Evolutionary conservation across 2,797 vertebrate genomes (phyloP).

Genomic region (Coregonus suidteri): DNA sequence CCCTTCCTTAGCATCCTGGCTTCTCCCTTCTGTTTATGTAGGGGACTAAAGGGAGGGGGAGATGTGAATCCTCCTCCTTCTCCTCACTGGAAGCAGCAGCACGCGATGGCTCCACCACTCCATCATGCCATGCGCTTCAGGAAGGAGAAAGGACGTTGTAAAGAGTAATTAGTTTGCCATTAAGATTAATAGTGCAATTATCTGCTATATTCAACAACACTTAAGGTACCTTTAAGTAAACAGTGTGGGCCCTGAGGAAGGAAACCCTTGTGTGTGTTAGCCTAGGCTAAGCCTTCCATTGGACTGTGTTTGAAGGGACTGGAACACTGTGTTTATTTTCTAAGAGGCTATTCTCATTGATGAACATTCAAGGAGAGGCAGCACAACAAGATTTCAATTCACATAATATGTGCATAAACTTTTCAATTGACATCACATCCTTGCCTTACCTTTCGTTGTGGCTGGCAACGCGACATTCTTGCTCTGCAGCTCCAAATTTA

Average conservation of each 20-base stretch:
- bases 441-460: no score
- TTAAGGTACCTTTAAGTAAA: constrained; percentile 57
- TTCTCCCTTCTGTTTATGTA: constrained; percentile 56
- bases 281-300: constrained; percentile 24
- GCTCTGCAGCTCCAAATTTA: no score
- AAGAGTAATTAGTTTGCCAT: constrained; percentile 68
- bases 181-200: constrained; percentile 67
- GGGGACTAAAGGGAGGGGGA: constrained; percentile 39
- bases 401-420: no score
- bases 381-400: constrained; percentile 29
- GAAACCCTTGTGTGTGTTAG: not conserved
- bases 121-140: constrained; percentile 43
- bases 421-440: no score
- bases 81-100: constrained; percentile 51
- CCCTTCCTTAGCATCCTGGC: constrained; percentile 36
- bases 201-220: constrained; percentile 51
- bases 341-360: constrained; percentile 5
- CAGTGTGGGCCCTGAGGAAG: constrained; percentile 37
- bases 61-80: constrained; percentile 34
- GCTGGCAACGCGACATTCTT: no score
- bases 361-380: constrained; percentile 9
- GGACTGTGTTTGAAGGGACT: constrained; percentile 16
- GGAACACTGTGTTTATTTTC: constrained; percentile 14
- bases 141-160: constrained; percentile 33
- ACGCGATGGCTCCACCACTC: constrained; percentile 39